Evolutionary conservation across 2,113 vertebrate species (phyloP).

Genomic region (Lutjanus erythropterus): DNA sequence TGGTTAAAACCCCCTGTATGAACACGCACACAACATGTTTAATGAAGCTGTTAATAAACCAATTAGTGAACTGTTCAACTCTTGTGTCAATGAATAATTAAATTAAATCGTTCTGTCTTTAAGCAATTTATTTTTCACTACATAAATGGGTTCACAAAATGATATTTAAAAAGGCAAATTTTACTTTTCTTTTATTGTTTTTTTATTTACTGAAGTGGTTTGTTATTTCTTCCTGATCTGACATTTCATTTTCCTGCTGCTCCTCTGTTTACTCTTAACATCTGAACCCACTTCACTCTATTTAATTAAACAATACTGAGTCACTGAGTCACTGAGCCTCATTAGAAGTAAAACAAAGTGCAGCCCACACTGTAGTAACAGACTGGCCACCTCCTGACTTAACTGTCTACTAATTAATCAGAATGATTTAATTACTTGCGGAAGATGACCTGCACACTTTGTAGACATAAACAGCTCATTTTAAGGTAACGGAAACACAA

Average conservation of each 20-base stretch:
- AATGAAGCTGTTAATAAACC: conserved; percentile 18
- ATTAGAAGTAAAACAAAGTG: neutral
- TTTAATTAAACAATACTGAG: too few species aligned
- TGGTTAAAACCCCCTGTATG: conserved; percentile 87
- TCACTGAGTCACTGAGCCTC: conserved; percentile 4
- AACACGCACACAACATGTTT: conserved; percentile 2
- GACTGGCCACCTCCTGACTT: neutral
- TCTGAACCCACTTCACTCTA: conserved; percentile 7
- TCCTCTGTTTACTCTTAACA: conserved; percentile 24
- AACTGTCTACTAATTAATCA: neutral
- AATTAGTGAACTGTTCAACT: conserved; percentile 1
- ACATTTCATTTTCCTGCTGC: conserved; percentile 21
- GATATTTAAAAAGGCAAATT: neutral
- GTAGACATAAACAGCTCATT: too few species aligned
- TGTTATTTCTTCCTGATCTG: conserved; percentile 1
- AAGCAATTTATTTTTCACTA: neutral
- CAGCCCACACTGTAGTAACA: neutral
- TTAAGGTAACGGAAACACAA: too few species aligned
- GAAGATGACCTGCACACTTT: too few species aligned
- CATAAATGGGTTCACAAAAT: neutral
- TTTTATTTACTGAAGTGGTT: neutral
- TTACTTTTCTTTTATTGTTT: neutral
- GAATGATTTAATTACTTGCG: neutral
- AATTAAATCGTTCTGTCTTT: neutral
- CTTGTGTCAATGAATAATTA: conserved; percentile 14